phyloP scores from a whole-genome alignment of 2,797 vertebrate genomes.

The Hapalemur alaotrensis region DNA sequence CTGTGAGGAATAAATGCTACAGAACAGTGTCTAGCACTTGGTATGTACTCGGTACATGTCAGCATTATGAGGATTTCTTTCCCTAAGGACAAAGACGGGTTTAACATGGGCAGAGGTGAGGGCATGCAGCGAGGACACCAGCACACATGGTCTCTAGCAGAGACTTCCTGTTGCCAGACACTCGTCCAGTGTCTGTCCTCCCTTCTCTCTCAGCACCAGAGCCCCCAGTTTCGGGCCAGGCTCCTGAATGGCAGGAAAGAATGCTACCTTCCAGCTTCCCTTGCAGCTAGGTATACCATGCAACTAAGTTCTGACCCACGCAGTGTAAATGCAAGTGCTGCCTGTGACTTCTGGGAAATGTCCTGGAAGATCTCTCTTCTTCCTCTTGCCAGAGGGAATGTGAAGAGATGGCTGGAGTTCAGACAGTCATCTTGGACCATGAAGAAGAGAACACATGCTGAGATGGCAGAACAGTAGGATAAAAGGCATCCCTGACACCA shows the following conservation, averaged over 20 bases:
- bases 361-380: neutral
- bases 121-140: fast-evolving
- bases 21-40: neutral
- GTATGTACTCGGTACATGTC: neutral
- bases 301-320: neutral
- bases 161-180: neutral
- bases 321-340: neutral
- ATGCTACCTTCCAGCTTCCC: neutral
- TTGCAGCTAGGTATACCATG: neutral
- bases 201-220: neutral
- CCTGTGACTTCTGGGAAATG: neutral
- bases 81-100: neutral
- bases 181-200: neutral
- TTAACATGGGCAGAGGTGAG: neutral
- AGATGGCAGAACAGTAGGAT: neutral
- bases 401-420: neutral
- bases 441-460: neutral
- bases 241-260: neutral
- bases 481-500: neutral
- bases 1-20: neutral
- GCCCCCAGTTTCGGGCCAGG: neutral
- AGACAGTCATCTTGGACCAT: neutral
- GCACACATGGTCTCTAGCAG: neutral
- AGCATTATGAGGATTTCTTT: neutral
- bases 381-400: neutral